These are phyloP conservation scores for Bombycilla garrulus DNA, from an alignment of 2,113 vertebrate genomes.

Conservation along the genomic window DNA sequence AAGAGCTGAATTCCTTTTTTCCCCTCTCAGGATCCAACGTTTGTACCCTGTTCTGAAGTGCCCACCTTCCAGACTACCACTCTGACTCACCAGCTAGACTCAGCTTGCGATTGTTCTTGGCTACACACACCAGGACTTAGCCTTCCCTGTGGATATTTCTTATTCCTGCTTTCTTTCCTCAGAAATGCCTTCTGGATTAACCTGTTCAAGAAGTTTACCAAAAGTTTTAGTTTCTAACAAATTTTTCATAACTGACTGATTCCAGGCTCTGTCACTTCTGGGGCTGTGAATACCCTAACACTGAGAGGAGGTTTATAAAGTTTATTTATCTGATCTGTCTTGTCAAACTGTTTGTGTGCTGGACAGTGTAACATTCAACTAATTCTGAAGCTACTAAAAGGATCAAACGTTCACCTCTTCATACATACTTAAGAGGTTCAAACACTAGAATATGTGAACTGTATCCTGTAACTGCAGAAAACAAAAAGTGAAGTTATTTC, in stretches of 20 bases:
- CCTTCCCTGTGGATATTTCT: background rate
- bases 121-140: background rate
- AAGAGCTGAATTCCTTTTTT: background rate
- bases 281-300: background rate
- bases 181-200: background rate
- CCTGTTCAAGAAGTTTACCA: background rate
- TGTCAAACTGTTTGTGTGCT: background rate
- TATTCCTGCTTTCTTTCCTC: background rate
- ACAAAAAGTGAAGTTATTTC: background rate
- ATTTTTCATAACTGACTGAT: background rate
- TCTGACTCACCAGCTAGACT: background rate
- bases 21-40: accelerated
- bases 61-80: background rate
- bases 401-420: background rate
- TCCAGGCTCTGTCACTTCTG: background rate
- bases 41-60: background rate
- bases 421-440: background rate
- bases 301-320: background rate
- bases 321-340: background rate
- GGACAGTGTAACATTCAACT: background rate
- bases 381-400: background rate
- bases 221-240: background rate
- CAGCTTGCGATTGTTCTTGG: background rate
- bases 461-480: background rate
- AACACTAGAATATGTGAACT: background rate